Evolutionary conservation across 2,113 vertebrate species (phyloP).

Genomic region (Guaruba guarouba): DNA sequence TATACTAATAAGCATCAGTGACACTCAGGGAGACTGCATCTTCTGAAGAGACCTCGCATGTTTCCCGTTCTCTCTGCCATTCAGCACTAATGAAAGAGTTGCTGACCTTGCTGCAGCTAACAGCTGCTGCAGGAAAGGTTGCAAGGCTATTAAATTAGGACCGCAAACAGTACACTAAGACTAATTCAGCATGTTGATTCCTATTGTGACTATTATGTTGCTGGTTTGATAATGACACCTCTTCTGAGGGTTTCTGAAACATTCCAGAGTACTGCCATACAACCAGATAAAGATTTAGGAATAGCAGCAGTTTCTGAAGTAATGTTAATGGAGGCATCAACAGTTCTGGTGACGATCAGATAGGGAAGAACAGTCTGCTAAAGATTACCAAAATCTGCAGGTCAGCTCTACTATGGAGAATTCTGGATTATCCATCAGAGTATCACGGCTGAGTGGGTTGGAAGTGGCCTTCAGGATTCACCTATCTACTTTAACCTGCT

Average conservation of each 20-base stretch:
- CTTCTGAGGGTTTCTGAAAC: not conserved
- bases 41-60: not conserved
- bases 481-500: not conserved
- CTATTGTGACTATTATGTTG: not conserved
- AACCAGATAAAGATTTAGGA: not conserved
- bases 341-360: not conserved
- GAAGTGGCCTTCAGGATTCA: not conserved
- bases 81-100: not conserved
- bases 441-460: not conserved
- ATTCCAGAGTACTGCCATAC: not conserved
- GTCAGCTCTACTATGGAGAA: not conserved
- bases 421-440: not conserved
- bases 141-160: not conserved
- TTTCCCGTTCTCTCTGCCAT: not conserved
- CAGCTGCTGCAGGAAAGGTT: slow-evolving; percentile 28
- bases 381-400: not conserved
- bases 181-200: slow-evolving; percentile 15
- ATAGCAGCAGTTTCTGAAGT: not conserved
- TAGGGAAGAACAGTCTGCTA: not conserved
- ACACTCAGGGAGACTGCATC: not conserved
- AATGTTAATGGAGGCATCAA: not conserved
- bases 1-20: not conserved
- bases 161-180: not conserved
- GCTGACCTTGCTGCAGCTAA: slow-evolving; percentile 15
- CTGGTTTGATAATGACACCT: not conserved